phyloP scores from a whole-genome alignment of 2,888 invertebrate species.

The Ellobium chinense region DNA sequence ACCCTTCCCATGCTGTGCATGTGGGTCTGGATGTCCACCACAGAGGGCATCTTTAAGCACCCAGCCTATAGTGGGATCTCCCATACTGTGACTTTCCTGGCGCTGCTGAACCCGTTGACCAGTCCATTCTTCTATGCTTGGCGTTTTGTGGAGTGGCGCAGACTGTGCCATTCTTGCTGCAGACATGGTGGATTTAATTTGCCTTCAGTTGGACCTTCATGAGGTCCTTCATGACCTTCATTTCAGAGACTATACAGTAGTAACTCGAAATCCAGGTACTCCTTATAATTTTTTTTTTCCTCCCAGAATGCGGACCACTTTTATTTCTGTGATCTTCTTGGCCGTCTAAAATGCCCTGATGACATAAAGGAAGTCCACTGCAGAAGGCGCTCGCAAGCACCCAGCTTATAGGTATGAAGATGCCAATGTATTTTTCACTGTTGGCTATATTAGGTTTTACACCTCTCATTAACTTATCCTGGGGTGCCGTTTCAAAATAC shows the following conservation, averaged over 20 bases:
- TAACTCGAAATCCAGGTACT: no score
- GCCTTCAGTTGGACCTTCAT: not conserved
- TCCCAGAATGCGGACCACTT: not conserved
- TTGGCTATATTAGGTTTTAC: no score
- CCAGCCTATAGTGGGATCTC: not conserved
- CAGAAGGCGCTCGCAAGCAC: not conserved
- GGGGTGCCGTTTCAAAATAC: no score
- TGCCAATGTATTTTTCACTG: no score
- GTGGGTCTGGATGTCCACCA: constrained; percentile 7
- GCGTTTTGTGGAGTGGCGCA: constrained; percentile 28
- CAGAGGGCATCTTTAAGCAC: not conserved
- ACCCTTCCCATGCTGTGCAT: not conserved
- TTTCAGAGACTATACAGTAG: no score
- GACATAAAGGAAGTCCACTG: not conserved
- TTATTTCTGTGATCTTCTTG: constrained; percentile 8
- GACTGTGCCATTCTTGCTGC: not conserved
- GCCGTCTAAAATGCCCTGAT: constrained; percentile 2
- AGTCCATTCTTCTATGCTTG: constrained; percentile 26
- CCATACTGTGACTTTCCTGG: not conserved
- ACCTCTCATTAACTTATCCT: no score
- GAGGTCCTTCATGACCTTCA: no score
- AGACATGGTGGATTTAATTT: not conserved
- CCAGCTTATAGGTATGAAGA: no score
- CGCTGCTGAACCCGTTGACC: not conserved
- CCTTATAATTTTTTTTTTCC: no score